Evolutionary conservation across 2,888 invertebrate genomes (phyloP), one percentile per base, ranked within the genome.

Genomic region (Epinotia brunnichana): DNA sequence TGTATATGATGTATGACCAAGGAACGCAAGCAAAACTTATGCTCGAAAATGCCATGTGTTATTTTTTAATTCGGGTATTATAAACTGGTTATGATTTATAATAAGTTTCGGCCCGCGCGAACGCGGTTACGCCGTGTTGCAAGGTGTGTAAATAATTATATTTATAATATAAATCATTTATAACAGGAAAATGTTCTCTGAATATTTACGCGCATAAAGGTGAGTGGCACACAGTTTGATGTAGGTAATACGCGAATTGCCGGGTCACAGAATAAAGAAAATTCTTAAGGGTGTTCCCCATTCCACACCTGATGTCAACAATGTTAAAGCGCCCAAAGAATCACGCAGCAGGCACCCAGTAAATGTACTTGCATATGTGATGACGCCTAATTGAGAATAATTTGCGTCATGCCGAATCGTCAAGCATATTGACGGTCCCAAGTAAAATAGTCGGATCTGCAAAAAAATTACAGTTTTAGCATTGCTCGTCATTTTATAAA

Each of bases 351-450:
- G 21, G n/a, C 24, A n/a, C 44, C 56, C 10, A 7, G 2, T 57
- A 9, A 57, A 57, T 44, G 24, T 24, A n/a, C 41, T 56, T 17
- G 29, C 19, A 29, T 57, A 57, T 29, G 21, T 13, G 57, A 48
- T 48, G 3, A 3, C 29, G 24, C 21, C 57, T 56, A 57, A 66
- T 66, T 66, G 24, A 64, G 19, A 53, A 39, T 35, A 54, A 64
- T 44, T 54, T 56, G 11, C 5, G 11, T 29, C 39, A 11, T 39
- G 17, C 21, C 21, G 41, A 21, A 60, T 41, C 15, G n/a, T 13
- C 13, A 44, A 44, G 44, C 44, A 44, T 44, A 15, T 44, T 5
- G 5, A 29, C 29, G 29, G 29, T 29, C 29, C 5, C 29, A 29
- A 29, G 29, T n/a, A n/a, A n/a, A n/a, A n/a, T n/a, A n/a, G n/a